phyloP scores from a whole-genome alignment of 2,113 vertebrate species.

The Phrynosoma platyrhinos region DNA sequence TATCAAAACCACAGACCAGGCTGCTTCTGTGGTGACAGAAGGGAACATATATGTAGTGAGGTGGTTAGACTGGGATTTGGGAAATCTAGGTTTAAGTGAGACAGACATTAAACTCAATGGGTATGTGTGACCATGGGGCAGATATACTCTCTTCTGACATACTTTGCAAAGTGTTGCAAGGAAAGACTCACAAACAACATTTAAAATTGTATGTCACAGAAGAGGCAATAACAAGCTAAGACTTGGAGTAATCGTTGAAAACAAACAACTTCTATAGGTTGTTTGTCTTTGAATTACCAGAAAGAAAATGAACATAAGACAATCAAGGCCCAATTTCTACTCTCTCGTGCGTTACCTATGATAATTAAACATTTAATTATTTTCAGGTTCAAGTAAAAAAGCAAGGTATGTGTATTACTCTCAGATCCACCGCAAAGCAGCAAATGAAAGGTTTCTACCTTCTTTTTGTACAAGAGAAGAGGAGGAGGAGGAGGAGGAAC shows the following conservation, averaged over 20 bases:
- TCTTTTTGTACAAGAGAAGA: conserved; percentile 82
- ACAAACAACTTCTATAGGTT: not conserved
- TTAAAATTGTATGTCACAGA: not conserved
- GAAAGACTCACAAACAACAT: not conserved
- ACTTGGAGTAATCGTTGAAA: not conserved
- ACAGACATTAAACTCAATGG: too few species aligned
- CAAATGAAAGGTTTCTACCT: conserved; percentile 80
- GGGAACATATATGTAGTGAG: too few species aligned
- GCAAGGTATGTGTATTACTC: conserved; percentile 31
- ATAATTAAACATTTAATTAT: conserved; percentile 3
- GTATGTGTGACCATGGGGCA: too few species aligned
- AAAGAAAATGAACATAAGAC: conserved; percentile 1
- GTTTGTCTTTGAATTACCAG: conserved; percentile 19
- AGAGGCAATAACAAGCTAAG: not conserved
- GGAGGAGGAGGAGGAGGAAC: not conserved
- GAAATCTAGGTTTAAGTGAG: too few species aligned
- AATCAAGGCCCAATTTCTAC: conserved; percentile 24
- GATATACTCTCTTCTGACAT: too few species aligned
- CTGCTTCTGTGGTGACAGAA: too few species aligned
- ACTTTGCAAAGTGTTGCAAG: too few species aligned
- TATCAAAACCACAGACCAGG: too few species aligned
- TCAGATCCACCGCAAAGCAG: conserved; percentile 70
- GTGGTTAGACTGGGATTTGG: too few species aligned
- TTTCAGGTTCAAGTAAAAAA: conserved; percentile 25
- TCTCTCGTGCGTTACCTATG: conserved; percentile 16